Conservation (phyloP, 2,888 invertebrate genomes). For the Quadriops clusia region DNA sequence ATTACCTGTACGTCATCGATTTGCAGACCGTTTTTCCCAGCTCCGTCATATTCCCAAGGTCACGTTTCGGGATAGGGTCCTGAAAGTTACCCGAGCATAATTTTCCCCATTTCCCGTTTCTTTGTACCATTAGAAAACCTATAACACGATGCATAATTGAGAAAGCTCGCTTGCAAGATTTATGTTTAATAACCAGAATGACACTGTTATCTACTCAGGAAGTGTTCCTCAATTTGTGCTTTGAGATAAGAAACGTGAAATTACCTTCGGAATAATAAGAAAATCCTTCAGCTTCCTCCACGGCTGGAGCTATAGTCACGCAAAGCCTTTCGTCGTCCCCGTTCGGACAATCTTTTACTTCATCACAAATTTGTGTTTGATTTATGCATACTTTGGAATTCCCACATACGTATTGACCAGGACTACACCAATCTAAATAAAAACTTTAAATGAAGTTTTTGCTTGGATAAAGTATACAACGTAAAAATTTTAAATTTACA, state of each 20-base stretch:
- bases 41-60: conserved; percentile 53
- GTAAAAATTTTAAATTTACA: no score
- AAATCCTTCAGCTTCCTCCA: conserved; percentile 45
- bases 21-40: conserved; percentile 64
- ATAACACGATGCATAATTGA: conserved; percentile 10
- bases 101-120: conserved; percentile 67
- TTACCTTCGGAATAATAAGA: conserved; percentile 51
- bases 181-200: no score
- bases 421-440: conserved; percentile 57
- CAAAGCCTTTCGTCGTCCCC: conserved; percentile 70
- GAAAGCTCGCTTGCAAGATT: conserved; percentile 1
- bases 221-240: no score
- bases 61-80: conserved; percentile 44
- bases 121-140: conserved; percentile 63
- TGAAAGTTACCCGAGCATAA: conserved; percentile 59
- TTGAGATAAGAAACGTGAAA: conserved; percentile 4
- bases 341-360: conserved; percentile 55
- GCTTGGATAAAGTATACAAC: no score
- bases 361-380: conserved; percentile 55
- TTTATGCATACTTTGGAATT: conserved; percentile 60
- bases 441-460: not conserved
- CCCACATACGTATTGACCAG: conserved; percentile 62
- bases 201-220: no score
- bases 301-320: conserved; percentile 48
- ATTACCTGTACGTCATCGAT: conserved; percentile 63